Conservation (phyloP, 2,113 vertebrate species). For the Talpa occidentalis region DNA sequence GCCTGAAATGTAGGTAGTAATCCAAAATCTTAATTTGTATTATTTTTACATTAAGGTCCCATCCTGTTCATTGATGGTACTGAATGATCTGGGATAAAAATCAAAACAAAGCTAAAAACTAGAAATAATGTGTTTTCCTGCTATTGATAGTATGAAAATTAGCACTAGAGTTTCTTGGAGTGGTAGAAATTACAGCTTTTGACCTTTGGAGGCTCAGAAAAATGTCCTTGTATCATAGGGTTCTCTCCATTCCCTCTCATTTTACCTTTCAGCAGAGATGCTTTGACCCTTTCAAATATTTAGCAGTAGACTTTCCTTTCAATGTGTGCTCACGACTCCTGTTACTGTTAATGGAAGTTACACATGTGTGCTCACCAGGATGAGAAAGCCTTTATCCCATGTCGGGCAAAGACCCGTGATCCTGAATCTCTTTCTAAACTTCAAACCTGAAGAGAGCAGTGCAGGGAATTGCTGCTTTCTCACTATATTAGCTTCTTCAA, state of each 20-base stretch:
- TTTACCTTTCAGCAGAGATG: conserved; percentile 34
- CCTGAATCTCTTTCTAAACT: conserved; percentile 87
- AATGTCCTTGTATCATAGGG: neutral
- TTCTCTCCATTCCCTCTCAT: neutral
- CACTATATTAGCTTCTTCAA: conserved; percentile 87
- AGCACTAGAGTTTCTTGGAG: neutral
- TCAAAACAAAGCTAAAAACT: neutral
- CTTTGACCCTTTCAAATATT: conserved; percentile 76
- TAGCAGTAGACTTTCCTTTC: conserved; percentile 77
- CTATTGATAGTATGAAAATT: neutral
- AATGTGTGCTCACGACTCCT: conserved; percentile 78
- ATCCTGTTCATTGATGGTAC: neutral
- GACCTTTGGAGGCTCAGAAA: neutral
- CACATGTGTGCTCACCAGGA: conserved; percentile 82
- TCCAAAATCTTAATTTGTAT: neutral
- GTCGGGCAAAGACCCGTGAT: conserved; percentile 83
- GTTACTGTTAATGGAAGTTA: conserved; percentile 84
- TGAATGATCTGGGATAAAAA: neutral
- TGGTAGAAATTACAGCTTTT: neutral
- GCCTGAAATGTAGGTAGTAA: neutral
- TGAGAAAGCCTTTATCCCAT: conserved; percentile 82
- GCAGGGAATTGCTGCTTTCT: conserved; percentile 87
- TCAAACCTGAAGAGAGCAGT: conserved; percentile 83
- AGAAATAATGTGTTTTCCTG: neutral
- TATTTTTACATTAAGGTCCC: neutral